Conservation (phyloP, 2,113 vertebrate species). For the Empidonax traillii region DNA sequence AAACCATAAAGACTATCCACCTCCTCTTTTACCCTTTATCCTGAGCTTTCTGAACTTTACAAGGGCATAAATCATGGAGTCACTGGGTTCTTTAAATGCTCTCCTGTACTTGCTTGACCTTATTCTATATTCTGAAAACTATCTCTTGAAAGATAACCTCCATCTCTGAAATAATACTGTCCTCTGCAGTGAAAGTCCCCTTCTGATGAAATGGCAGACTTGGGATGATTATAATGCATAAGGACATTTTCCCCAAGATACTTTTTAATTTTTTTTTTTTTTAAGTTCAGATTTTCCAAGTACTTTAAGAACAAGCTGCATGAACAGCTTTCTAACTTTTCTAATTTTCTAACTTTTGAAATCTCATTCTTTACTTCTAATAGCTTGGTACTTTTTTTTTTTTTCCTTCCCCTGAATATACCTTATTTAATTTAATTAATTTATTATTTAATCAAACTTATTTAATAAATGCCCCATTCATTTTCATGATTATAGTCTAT, state of each 20-base stretch:
- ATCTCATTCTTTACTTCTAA: background rate
- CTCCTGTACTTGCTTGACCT: slow-evolving; percentile 7
- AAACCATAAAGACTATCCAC: background rate
- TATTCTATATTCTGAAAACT: slow-evolving; percentile 28
- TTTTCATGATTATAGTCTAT: background rate
- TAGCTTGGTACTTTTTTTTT: background rate
- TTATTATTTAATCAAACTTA: background rate
- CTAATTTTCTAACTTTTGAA: background rate
- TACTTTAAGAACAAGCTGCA: background rate
- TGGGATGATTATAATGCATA: background rate
- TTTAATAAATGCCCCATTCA: background rate
- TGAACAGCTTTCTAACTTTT: background rate
- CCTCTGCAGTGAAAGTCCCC: background rate
- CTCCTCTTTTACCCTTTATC: background rate
- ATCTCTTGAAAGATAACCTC: slow-evolving; percentile 7
- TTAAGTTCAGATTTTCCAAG: background rate
- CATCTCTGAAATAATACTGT: background rate
- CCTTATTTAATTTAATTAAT: no score
- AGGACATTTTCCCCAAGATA: background rate
- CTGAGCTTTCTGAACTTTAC: slow-evolving; percentile 28
- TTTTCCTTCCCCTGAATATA: accelerated
- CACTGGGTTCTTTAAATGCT: background rate
- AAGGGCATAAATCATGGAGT: slow-evolving; percentile 5
- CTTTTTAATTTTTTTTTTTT: background rate
- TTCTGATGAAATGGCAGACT: background rate